phyloP scores from a whole-genome alignment of 1,140 invertebrate genomes.

The Zaprionus ornatus region DNA sequence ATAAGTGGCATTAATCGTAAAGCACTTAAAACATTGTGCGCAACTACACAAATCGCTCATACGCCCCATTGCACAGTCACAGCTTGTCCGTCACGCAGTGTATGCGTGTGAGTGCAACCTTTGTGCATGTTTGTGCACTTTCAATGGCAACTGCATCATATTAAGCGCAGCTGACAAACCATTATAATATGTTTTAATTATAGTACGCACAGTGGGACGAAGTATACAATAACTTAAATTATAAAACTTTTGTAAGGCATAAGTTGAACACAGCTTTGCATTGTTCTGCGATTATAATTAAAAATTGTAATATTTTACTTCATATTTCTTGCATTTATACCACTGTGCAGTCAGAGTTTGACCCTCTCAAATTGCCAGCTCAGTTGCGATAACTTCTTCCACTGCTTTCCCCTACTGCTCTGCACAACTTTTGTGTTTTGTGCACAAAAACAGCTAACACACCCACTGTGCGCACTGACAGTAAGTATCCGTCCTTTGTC shows the following conservation, averaged over 20 bases:
- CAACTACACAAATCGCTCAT: slow-evolving; percentile 54
- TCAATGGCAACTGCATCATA: slow-evolving; percentile 12
- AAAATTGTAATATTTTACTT: too few relatives aligned
- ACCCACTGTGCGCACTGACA: slow-evolving; percentile 16
- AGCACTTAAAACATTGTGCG: slow-evolving; percentile 54
- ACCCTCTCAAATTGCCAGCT: too few relatives aligned
- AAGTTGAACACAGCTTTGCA: too few relatives aligned
- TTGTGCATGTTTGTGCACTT: neutral
- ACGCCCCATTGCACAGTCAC: slow-evolving; percentile 48
- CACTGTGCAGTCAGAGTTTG: too few relatives aligned
- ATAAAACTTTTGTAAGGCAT: too few relatives aligned
- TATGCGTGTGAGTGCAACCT: neutral
- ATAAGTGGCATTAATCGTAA: slow-evolving; percentile 62
- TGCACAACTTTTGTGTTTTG: neutral
- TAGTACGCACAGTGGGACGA: slow-evolving; percentile 17
- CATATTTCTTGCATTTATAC: too few relatives aligned
- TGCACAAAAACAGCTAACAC: neutral
- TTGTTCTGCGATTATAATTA: too few relatives aligned
- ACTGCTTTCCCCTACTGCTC: too few relatives aligned
- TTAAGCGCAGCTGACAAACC: slow-evolving; percentile 40
- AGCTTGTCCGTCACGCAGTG: neutral
- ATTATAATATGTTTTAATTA: slow-evolving; percentile 53
- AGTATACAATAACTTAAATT: neutral
- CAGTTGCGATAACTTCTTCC: fast-evolving
- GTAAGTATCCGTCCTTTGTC: slow-evolving; percentile 14